These are phyloP conservation scores for Hucho hucho DNA, from an alignment of 2,113 vertebrate species.

Conservation along the genomic window DNA sequence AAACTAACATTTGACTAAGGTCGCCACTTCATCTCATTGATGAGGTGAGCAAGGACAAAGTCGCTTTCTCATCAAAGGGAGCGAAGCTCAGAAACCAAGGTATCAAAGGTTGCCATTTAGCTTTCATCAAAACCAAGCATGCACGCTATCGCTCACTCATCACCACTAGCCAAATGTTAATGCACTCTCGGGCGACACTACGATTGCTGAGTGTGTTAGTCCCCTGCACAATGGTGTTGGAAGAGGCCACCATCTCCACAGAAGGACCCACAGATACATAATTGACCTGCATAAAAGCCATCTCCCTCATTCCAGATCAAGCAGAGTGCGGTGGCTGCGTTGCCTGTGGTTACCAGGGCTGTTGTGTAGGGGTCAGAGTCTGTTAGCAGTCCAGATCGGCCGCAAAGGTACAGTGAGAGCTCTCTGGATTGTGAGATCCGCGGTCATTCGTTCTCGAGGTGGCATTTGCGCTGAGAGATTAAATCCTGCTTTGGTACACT, in stretches of 20 bases:
- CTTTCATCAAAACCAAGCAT: not conserved
- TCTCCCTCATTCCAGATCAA: slow-evolving; percentile 42
- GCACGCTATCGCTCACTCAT: not conserved
- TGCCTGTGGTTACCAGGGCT: slow-evolving; percentile 26
- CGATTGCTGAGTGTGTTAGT: slow-evolving; percentile 1
- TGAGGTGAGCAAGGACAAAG: not conserved
- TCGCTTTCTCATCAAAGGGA: not conserved
- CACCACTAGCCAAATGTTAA: slow-evolving; percentile 9
- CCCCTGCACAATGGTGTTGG: slow-evolving; percentile 10
- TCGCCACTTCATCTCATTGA: not conserved
- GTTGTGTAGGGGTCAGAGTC: slow-evolving; percentile 18
- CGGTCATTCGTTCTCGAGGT: slow-evolving; percentile 35
- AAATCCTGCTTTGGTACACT: slow-evolving; percentile 26
- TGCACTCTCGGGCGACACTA: not conserved
- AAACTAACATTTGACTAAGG: not conserved
- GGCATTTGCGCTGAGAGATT: slow-evolving; percentile 52
- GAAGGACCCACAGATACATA: slow-evolving; percentile 25
- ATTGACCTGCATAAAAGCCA: slow-evolving; percentile 34
- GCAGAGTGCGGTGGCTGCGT: slow-evolving; percentile 25
- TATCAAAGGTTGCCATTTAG: slow-evolving; percentile 7
- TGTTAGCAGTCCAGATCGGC: slow-evolving; percentile 6
- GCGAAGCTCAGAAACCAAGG: not conserved
- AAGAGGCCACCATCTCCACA: slow-evolving; percentile 17
- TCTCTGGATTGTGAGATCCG: slow-evolving; percentile 5
- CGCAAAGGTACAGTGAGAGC: not conserved